These are phyloP conservation scores for Catotricha subobsoleta DNA, from an alignment of 2,888 invertebrate species.

Conservation along the genomic window DNA sequence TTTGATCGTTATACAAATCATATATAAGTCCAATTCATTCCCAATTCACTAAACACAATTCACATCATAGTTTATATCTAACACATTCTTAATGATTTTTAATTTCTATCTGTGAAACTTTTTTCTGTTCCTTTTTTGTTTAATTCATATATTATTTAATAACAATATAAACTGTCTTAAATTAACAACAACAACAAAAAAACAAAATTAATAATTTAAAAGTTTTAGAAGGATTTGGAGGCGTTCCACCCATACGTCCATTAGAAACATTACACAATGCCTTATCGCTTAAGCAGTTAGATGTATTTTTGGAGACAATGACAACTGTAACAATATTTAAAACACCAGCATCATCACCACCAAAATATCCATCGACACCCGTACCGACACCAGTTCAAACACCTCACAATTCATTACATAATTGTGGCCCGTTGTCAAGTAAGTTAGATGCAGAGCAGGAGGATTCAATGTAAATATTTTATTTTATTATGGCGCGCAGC, in stretches of 20 bases:
- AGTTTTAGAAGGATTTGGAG: conserved; percentile 70
- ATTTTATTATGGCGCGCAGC: too few species aligned
- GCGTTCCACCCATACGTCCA: conserved; percentile 89
- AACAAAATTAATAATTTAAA: too few species aligned
- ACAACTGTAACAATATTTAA: conserved; percentile 54
- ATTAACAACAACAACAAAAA: too few species aligned
- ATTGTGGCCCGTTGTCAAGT: conserved; percentile 13
- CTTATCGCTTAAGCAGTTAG: conserved; percentile 77
- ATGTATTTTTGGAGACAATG: conserved; percentile 74
- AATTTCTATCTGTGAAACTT: too few species aligned
- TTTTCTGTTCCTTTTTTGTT: too few species aligned
- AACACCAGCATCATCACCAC: conserved; percentile 53
- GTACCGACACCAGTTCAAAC: conserved; percentile 25
- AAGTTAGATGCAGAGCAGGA: conserved; percentile 8
- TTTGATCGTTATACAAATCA: too few species aligned
- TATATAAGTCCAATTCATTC: too few species aligned
- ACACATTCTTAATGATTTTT: too few species aligned
- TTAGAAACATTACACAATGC: conserved; percentile 97
- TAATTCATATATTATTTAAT: conserved; percentile 2
- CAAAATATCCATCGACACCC: conserved; percentile 42
- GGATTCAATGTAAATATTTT: conserved; percentile 31
- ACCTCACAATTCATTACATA: conserved; percentile 18
- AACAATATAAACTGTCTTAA: conserved; percentile 5
- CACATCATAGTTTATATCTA: too few species aligned
- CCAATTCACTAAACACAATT: too few species aligned